Conservation (phyloP, 2,113 vertebrate genomes). For the Muscicapa adusta region DNA sequence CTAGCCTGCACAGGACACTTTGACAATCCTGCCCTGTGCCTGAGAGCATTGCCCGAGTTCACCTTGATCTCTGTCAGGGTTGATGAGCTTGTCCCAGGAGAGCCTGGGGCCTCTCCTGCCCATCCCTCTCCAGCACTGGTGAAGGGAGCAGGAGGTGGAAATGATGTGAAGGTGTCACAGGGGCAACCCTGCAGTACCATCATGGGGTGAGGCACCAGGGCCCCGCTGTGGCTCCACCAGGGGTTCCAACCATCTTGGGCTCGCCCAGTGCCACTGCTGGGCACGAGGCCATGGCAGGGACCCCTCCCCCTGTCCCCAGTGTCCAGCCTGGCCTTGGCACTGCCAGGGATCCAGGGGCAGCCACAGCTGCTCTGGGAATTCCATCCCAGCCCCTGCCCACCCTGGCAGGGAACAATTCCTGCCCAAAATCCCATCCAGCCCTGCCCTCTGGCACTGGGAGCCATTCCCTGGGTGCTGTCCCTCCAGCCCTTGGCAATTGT, state of each 20-base stretch:
- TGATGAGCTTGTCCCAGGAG: no score
- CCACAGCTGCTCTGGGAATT: neutral
- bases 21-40: no score
- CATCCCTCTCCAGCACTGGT: fast-evolving
- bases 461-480: neutral
- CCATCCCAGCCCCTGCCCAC: neutral
- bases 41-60: fast-evolving
- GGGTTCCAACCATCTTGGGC: fast-evolving
- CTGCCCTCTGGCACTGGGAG: neutral
- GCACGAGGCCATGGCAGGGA: neutral
- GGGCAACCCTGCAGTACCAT: no score
- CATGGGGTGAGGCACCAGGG: neutral
- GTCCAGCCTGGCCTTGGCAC: neutral
- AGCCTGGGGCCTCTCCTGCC: fast-evolving
- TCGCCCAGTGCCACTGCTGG: neutral
- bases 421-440: fast-evolving
- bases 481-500: fast-evolving
- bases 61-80: no score
- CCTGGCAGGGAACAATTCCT: neutral
- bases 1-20: no score
- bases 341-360: neutral
- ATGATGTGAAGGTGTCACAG: fast-evolving
- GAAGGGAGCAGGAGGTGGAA: neutral
- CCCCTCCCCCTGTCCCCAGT: fast-evolving
- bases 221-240: fast-evolving